Base-by-base conservation (phyloP, 2,113 vertebrate genomes). In the Seriola rivoliana region DNA sequence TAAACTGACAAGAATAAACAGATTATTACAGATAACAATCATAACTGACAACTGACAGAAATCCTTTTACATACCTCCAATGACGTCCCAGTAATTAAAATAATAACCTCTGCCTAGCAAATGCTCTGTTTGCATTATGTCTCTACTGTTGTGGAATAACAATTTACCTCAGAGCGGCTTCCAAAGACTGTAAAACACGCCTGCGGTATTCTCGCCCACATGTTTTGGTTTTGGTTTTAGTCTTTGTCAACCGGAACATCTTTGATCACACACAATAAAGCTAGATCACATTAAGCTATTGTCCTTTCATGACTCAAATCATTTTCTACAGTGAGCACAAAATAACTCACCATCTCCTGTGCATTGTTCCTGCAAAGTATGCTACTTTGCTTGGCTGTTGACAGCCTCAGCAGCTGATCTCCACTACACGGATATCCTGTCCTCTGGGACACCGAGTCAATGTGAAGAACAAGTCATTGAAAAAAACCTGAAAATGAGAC, bases 281-380 rank as follows among this genome's bases (percentile, higher is more conserved):
- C 4, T 36, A 12, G 13, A 34, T 75, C 3, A 32, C 2, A 65
- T 21, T 0, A 60, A 4, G 8, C 9, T 21, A 58, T 71, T 76
- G 36, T 58, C 21, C 23, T 57, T 17, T 21, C 11, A 36, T 21
- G 34, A 80, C 54, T 54, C 1, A 21, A 76, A 50, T 60, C 3
- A 14, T 63, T 66, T 73, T 58, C 16, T 13, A 60, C 23, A 19
- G 16, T 58, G 11, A 82, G 29, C 65, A 90, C 78, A 59, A 85
- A 80, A 59, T 75, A 10, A 62, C 25, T 72, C n/a, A 72, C 29
- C 21, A 23, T 57, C 36, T 55, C 42, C 8, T 62, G 34, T 63
- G 40, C 70, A 66, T 67, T 87, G 88, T 86, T 89, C 19, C 19
- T 60, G 17, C 5, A 80, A 57, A 36, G n/a, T 42, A 48, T 38